Evolutionary conservation across 1,140 invertebrate genomes (phyloP), one percentile per base, ranked within the genome.

Genomic region (Hormaphis cornu): DNA sequence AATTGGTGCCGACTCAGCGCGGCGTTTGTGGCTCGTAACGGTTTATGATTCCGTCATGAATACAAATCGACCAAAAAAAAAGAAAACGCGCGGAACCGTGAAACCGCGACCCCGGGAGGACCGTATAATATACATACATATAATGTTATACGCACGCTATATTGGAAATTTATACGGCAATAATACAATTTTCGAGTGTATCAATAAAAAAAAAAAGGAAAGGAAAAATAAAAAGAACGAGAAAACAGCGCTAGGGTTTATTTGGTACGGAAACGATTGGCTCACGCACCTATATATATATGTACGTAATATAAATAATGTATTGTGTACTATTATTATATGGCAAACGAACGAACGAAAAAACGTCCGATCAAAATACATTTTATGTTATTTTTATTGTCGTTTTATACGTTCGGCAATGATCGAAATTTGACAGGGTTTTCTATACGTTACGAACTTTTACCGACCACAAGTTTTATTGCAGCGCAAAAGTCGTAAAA

Each of bases 261-360:
- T 66, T 66, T 24, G 61, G 61, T 66, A 66, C 46, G 61, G 30
- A 66, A 66, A 48, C 61, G 61, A 66, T 66, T 50, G 61, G 54
- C 14, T 33, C 33, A 3, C 33, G 26, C 7, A 53, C 26, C 14
- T 2, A 56, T 18, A 56, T 7, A 56, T 22, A 54, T 10, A 30
- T 16, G 30, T 24, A 26, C 48, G 18, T 26, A 52, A 14, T 50
- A n/a, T n/a, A n/a, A 24, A 24, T n/a, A 48, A 48, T 10, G 28
- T 28, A 30, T 24, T 46, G 20, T 22, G 24, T 48, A 5, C 12
- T 48, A 48, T 48, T 6, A 22, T 24, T 50, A 50, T 14, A 16
- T 0, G 24, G 26, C 35, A n/a, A 10, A 46, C 12, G n/a, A 22
- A 46, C 16, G 18, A 35, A 66, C 20, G 28, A n/a, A 20, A 66